Conservation (phyloP, 2,113 vertebrate species). For the Anser cygnoides region DNA sequence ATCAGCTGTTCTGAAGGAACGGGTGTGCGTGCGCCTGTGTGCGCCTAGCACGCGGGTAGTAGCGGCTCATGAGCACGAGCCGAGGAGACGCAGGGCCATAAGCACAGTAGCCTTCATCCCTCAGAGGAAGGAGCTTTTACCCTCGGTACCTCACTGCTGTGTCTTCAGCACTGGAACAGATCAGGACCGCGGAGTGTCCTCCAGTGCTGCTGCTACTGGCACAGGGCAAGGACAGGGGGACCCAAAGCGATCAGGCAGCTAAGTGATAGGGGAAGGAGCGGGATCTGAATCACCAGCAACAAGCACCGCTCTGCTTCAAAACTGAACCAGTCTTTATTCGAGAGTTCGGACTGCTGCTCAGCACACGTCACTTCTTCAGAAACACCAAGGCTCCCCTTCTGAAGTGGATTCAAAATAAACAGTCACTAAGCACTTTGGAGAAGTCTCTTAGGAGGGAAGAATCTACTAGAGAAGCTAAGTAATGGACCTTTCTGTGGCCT, state of each 20-base stretch:
- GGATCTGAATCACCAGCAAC: not conserved
- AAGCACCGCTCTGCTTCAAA: not conserved
- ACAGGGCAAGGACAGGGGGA: not conserved
- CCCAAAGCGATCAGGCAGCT: not conserved
- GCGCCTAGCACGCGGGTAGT: not conserved
- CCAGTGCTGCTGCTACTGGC: not conserved
- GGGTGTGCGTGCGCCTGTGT: fast-evolving
- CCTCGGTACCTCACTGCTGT: not conserved
- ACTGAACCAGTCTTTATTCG: not conserved
- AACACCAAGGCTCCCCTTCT: not conserved
- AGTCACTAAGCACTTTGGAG: not conserved
- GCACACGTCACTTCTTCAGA: not conserved
- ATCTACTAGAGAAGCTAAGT: not conserved
- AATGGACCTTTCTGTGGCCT: not conserved
- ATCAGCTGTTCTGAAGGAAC: not conserved
- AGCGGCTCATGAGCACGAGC: not conserved
- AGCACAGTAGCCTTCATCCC: not conserved
- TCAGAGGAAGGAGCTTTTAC: not conserved
- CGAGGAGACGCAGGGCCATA: not conserved
- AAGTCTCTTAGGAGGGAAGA: not conserved
- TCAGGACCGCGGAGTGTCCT: not conserved
- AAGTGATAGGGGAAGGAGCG: not conserved
- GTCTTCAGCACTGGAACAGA: not conserved
- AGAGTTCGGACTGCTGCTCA: not conserved
- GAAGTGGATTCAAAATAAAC: not conserved